Evolutionary conservation across 2,797 vertebrate species (phyloP).

Genomic region (Micrastur ruficollis): DNA sequence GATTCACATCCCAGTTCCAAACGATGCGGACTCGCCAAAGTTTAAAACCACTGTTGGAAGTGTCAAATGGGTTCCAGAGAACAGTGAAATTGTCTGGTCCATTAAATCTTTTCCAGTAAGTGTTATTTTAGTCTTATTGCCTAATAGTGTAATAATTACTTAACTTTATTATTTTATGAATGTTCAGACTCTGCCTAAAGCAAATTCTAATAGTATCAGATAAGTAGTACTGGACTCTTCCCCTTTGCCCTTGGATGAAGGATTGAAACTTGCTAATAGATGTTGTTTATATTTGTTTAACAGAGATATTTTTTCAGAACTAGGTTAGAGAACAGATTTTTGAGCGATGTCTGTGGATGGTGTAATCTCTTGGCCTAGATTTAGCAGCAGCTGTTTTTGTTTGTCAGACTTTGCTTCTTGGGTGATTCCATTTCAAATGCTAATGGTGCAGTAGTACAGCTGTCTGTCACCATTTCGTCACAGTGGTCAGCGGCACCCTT

Average conservation of each 20-base stretch:
- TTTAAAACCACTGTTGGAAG: slow-evolving; percentile 98
- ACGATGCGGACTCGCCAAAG: slow-evolving; percentile 96
- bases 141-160: not conserved
- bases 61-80: slow-evolving; percentile 98
- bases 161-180: not conserved
- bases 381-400: not conserved
- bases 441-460: not conserved
- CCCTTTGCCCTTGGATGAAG: not conserved
- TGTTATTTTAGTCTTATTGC: not conserved
- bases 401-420: not conserved
- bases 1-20: slow-evolving; percentile 98
- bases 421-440: not conserved
- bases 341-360: not conserved
- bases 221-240: not conserved
- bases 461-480: not conserved
- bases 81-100: slow-evolving; percentile 98
- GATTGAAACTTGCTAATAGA: not conserved
- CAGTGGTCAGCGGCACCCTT: not conserved
- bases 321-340: not conserved
- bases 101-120: slow-evolving; percentile 98
- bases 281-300: not conserved
- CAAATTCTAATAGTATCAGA: not conserved
- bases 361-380: slow-evolving; percentile 19
- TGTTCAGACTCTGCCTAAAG: not conserved
- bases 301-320: not conserved